Evolutionary conservation across 2,113 vertebrate species (phyloP).

Genomic region (Megaleporinus macrocephalus): DNA sequence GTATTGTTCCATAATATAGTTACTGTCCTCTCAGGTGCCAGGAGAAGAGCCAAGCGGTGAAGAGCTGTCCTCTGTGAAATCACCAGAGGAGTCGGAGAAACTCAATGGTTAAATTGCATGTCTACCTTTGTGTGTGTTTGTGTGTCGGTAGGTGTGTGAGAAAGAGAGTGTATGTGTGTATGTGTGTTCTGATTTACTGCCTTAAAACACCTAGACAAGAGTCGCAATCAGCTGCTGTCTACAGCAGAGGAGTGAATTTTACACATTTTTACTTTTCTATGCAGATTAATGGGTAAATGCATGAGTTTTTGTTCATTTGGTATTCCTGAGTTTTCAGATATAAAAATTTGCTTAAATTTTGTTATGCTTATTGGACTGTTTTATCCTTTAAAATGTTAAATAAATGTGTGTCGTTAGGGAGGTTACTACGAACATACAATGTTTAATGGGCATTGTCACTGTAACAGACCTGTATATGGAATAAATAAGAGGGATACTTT

Average conservation of each 20-base stretch:
- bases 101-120: conserved; percentile 64
- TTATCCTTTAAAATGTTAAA: too few relatives aligned
- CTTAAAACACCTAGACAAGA: background rate
- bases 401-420: too few relatives aligned
- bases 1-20: background rate
- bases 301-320: background rate
- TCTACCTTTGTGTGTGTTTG: conserved; percentile 3
- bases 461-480: too few relatives aligned
- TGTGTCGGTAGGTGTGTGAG: background rate
- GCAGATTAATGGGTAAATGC: background rate
- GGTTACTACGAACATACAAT: too few relatives aligned
- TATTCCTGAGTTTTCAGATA: too few relatives aligned
- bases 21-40: conserved; percentile 67
- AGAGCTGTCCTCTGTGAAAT: conserved; percentile 62
- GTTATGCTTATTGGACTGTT: too few relatives aligned
- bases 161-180: background rate
- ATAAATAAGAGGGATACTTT: too few relatives aligned
- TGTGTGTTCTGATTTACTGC: conserved; percentile 1
- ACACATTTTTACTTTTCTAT: background rate
- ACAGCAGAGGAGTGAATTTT: conserved; percentile 31
- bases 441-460: too few relatives aligned
- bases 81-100: conserved; percentile 63
- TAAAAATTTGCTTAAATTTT: too few relatives aligned
- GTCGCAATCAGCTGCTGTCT: background rate
- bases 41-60: conserved; percentile 63